phyloP scores from a whole-genome alignment of 2,113 vertebrate genomes.

The Brachypteracias leptosomus region DNA sequence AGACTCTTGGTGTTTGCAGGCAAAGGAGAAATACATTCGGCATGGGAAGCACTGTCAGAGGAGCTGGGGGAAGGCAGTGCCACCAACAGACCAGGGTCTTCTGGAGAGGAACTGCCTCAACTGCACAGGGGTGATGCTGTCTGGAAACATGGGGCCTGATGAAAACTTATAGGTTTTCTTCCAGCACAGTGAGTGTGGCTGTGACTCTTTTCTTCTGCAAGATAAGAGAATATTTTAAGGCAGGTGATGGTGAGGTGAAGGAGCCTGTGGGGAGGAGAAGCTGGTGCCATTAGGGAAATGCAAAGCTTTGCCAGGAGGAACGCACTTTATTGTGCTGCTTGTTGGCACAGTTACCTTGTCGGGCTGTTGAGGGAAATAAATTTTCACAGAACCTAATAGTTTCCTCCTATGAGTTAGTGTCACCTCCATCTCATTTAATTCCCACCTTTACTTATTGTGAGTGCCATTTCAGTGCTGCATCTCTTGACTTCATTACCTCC shows the following conservation, averaged over 20 bases:
- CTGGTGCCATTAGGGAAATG: background rate
- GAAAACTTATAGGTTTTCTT: background rate
- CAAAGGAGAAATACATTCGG: background rate
- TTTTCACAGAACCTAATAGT: background rate
- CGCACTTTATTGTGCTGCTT: background rate
- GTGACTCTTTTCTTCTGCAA: background rate
- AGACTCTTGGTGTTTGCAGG: background rate
- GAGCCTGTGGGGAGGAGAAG: background rate
- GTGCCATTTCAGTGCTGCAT: background rate
- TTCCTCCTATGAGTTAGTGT: background rate
- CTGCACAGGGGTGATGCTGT: background rate
- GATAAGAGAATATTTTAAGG: background rate
- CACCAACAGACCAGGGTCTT: background rate
- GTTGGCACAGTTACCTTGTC: background rate
- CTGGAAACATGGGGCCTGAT: background rate
- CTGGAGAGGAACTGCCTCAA: background rate
- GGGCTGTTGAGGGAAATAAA: constrained; percentile 7
- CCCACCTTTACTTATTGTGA: background rate
- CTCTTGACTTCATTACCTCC: background rate
- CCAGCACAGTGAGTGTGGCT: background rate
- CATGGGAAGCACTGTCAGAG: background rate
- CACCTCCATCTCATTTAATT: constrained; percentile 50
- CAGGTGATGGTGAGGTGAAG: background rate
- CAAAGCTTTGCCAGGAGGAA: background rate
- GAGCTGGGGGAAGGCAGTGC: background rate